These are phyloP conservation scores for Onychomys leucogaster DNA, from an alignment of 2,797 vertebrate genomes.

Conservation along the genomic window DNA sequence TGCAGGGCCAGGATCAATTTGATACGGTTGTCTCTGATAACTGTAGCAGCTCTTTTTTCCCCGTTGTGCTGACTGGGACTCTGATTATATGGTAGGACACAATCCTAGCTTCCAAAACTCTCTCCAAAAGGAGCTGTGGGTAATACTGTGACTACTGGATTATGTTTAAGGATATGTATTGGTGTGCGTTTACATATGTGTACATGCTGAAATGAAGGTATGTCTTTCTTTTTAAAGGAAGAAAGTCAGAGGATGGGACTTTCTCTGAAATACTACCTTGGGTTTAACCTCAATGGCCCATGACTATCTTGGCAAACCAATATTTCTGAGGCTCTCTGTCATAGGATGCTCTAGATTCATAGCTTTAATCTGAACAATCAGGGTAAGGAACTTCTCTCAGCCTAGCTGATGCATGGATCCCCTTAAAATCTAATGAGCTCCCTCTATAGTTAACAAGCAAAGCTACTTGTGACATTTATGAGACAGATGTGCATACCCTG, in stretches of 20 bases:
- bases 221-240: not conserved
- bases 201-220: accelerated
- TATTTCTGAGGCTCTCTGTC: not conserved
- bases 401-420: not conserved
- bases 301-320: not conserved
- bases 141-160: not conserved
- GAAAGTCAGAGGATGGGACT: not conserved
- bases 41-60: too few relatives aligned
- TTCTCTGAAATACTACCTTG: not conserved
- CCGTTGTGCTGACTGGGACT: not conserved
- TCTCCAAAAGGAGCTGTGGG: not conserved
- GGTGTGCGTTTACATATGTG: accelerated
- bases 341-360: not conserved
- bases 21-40: slow-evolving; percentile 61
- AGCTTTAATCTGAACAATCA: not conserved
- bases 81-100: not conserved
- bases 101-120: not conserved
- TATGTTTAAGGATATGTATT: not conserved
- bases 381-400: not conserved
- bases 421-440: slow-evolving; percentile 2
- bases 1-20: slow-evolving; percentile 64
- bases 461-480: not conserved
- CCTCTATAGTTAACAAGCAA: not conserved
- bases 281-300: not conserved
- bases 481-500: not conserved